These are phyloP conservation scores for Aphis gossypii DNA, from an alignment of 1,140 invertebrate species.

Conservation along the genomic window DNA sequence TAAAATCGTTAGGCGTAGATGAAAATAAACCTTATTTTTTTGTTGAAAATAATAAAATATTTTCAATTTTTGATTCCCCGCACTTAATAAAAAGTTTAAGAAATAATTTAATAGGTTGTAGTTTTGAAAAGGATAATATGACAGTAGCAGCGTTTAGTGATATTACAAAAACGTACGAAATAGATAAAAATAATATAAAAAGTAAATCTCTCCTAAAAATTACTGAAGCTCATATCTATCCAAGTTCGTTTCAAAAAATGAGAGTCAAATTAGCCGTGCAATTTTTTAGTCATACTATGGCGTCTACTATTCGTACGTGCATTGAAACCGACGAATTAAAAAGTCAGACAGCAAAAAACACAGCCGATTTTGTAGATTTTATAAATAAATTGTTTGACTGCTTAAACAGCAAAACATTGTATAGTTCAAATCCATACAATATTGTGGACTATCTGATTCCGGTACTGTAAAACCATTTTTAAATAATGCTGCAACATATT, in stretches of 20 bases:
- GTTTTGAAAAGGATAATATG: no score
- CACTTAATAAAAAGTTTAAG: no score
- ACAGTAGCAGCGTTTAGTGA: no score
- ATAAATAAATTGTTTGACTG: constrained; percentile 42
- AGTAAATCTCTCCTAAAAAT: no score
- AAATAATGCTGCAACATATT: constrained; percentile 8
- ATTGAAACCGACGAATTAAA: neutral
- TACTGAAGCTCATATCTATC: no score
- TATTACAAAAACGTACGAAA: no score
- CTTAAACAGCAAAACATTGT: constrained; percentile 4
- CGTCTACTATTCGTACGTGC: constrained; percentile 13
- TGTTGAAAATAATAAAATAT: no score
- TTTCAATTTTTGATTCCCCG: no score
- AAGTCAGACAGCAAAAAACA: constrained; percentile 25
- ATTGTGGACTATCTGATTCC: constrained; percentile 27
- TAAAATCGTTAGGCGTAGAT: neutral
- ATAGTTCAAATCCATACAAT: constrained; percentile 20
- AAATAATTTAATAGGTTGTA: no score
- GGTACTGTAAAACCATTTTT: constrained; percentile 20
- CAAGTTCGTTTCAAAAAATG: constrained; percentile 27
- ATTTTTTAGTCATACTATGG: constrained; percentile 25
- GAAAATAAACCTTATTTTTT: no score
- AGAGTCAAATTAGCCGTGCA: constrained; percentile 18
- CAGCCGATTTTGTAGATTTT: constrained; percentile 18
- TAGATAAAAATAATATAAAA: no score